Conservation (phyloP, 2,113 vertebrate genomes). For the Phrynosoma blainvillii region DNA sequence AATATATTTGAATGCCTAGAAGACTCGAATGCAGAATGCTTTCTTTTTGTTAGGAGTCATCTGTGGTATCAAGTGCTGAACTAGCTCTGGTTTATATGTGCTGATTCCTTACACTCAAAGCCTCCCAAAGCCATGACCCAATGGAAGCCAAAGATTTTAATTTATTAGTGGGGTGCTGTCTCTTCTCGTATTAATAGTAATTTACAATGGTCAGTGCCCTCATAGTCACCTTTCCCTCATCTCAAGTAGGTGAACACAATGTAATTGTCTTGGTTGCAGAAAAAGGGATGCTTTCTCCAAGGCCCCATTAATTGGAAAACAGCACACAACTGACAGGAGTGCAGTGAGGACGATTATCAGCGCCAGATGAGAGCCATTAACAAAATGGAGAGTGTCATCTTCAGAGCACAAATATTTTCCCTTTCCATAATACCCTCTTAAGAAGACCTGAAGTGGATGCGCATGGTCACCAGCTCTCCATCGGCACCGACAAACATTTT, state of each 20-base stretch:
- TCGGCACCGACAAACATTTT: conserved; percentile 53
- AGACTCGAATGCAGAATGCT: neutral
- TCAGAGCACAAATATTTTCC: conserved; percentile 84
- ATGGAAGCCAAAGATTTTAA: conserved; percentile 53
- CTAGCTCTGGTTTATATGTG: neutral
- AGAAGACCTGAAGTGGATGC: conserved; percentile 82
- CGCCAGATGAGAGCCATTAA: conserved; percentile 79
- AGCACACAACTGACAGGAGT: conserved; percentile 72
- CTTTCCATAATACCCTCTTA: conserved; percentile 85
- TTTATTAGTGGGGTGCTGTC: conserved; percentile 67
- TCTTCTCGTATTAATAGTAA: conserved; percentile 72
- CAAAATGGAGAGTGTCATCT: conserved; percentile 83
- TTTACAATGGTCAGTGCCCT: conserved; percentile 76
- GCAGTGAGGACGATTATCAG: conserved; percentile 67
- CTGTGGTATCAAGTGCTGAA: neutral
- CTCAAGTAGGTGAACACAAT: conserved; percentile 81
- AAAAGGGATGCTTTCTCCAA: conserved; percentile 71
- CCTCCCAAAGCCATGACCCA: conserved; percentile 32
- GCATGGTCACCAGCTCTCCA: conserved; percentile 71
- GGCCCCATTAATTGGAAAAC: conserved; percentile 70
- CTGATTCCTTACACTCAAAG: neutral
- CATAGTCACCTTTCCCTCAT: conserved; percentile 73
- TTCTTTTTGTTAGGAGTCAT: neutral
- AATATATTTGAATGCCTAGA: neutral
- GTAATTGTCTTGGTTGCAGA: conserved; percentile 69